Conservation (phyloP, 2,797 vertebrate genomes). For the Pelobates cultripes region DNA sequence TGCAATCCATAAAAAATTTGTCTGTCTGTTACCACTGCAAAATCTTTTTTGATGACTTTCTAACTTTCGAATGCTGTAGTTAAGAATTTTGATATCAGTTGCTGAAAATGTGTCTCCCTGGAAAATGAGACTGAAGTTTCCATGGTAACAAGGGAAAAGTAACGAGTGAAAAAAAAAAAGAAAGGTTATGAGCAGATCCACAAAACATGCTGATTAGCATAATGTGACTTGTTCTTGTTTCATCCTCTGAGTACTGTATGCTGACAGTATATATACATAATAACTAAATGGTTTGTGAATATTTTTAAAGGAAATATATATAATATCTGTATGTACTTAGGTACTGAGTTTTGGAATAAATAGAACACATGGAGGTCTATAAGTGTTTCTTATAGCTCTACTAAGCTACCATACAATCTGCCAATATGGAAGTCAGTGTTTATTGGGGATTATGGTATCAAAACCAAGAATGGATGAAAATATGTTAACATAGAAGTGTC, state of each 20-base stretch:
- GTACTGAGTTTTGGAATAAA: too few relatives aligned
- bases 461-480: too few relatives aligned
- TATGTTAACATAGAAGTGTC: too few relatives aligned
- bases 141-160: conserved; percentile 25
- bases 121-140: conserved; percentile 32
- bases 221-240: conserved; percentile 30
- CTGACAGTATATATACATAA: conserved; percentile 17
- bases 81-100: conserved; percentile 5
- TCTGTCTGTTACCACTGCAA: too few relatives aligned
- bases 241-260: conserved; percentile 1
- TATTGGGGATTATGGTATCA: too few relatives aligned
- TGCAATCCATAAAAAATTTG: too few relatives aligned
- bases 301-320: conserved; percentile 1
- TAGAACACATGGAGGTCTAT: too few relatives aligned
- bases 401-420: too few relatives aligned
- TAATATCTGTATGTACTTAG: not conserved
- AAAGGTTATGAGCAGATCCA: not conserved
- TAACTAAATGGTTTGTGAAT: conserved; percentile 12
- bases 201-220: conserved; percentile 21
- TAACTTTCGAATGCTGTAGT: not conserved
- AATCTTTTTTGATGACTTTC: too few relatives aligned
- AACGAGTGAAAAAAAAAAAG: not conserved
- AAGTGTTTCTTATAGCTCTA: too few relatives aligned
- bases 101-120: not conserved
- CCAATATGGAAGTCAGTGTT: too few relatives aligned